These are phyloP conservation scores for Tuberolachnus salignus DNA, from an alignment of 2,888 invertebrate genomes.

Conservation along the genomic window DNA sequence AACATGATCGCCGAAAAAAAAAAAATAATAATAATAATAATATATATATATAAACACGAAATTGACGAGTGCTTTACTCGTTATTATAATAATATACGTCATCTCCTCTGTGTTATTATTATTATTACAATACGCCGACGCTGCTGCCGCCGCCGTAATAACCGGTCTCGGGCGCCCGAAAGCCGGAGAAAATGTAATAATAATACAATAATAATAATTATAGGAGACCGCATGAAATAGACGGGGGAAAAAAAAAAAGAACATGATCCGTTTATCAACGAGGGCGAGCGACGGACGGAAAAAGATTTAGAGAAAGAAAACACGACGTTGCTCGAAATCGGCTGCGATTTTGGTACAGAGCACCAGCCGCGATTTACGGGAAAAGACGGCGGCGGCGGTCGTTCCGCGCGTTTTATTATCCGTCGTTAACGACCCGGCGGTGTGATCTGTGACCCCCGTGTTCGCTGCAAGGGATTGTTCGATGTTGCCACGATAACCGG, in stretches of 20 bases:
- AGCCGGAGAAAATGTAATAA: slow-evolving; percentile 14
- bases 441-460: too few species aligned
- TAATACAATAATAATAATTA: neutral
- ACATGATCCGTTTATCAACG: neutral
- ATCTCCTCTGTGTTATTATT: slow-evolving; percentile 29
- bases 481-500: too few species aligned
- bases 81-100: slow-evolving; percentile 30
- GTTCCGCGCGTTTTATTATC: neutral
- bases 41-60: too few species aligned
- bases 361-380: too few species aligned
- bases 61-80: slow-evolving; percentile 41
- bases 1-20: neutral
- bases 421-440: neutral
- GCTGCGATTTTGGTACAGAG: neutral
- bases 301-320: neutral
- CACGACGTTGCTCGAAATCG: too few species aligned
- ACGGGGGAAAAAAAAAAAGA: neutral
- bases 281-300: neutral
- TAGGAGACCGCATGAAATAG: too few species aligned
- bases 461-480: too few species aligned
- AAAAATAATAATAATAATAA: too few species aligned
- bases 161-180: slow-evolving; percentile 38
- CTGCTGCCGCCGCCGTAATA: slow-evolving; percentile 23
- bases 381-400: too few species aligned
- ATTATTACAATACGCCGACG: neutral